Evolutionary conservation across 2,797 vertebrate species (phyloP), one percentile per base, ranked within the genome.

Genomic region (Poecilia gillii): DNA sequence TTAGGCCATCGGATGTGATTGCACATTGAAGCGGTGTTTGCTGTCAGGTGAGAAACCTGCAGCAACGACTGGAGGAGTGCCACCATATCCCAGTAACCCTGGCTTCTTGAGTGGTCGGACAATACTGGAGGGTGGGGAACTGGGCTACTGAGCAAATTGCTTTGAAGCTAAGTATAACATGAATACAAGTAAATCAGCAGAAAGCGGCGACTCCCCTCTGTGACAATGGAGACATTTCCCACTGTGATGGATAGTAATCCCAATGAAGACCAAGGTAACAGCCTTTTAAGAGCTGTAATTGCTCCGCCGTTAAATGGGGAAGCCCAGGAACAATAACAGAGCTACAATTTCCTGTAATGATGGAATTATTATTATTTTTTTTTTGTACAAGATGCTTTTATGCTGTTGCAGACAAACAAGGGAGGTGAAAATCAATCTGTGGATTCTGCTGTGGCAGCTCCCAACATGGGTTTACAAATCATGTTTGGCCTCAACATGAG

Each of bases 141-240:
- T 79, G 80, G 82, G 79, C 87, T 82, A 75, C 85, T 84, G 90
- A 89, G 89, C 79, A 91, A 92, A 91, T 91, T 88, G 86, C 86
- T 82, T 85, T 81, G 78, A 86, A 85, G 85, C 92, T 93, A 94
- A 95, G 90, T 92, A 95, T 94, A 93, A 89, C 87, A 85, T 81
- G 81, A 89, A 94, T 91, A 87, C 85, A 89, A 85, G 90, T 87
- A 91, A 91, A 94, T 92, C 87, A 93, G 85, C 82, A 83, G 83
- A 93, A 88, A 88, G 89, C 90, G 83, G 41, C 74, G 92, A 84
- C 91, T 89, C 90, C 93, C 93, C 91, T 93, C 93, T 94, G 94
- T 90, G 94, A 95, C 93, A 94, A 95, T 94, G 89, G 88, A 94
- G 88, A 90, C 85, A 84, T 91, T 89, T 87, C 94, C 90, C 53